phyloP scores from a whole-genome alignment of 2,888 invertebrate genomes.

The Atrina japonica region DNA sequence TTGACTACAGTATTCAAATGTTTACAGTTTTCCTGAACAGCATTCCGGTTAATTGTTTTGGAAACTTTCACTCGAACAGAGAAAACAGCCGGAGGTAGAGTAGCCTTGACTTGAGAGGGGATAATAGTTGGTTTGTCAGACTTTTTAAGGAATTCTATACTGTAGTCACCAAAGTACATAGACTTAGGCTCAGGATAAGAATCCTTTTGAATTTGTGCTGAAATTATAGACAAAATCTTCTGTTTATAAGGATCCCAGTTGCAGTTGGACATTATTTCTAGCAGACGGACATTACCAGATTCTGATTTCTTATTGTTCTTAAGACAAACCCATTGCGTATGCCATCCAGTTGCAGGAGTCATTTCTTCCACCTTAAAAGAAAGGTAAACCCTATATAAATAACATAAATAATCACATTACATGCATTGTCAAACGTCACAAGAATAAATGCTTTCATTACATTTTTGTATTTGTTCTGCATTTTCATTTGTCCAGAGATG shows the following conservation, averaged over 20 bases:
- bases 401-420: too few relatives aligned
- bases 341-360: slow-evolving; percentile 53
- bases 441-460: too few relatives aligned
- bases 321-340: slow-evolving; percentile 72
- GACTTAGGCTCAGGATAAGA: slow-evolving; percentile 55
- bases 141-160: slow-evolving; percentile 68
- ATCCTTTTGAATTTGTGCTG: slow-evolving; percentile 57
- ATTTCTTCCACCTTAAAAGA: background rate
- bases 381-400: background rate
- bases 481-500: too few relatives aligned
- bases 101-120: slow-evolving; percentile 65
- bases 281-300: slow-evolving; percentile 62
- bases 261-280: slow-evolving; percentile 76
- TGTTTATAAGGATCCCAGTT: slow-evolving; percentile 69
- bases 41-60: background rate
- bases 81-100: slow-evolving; percentile 68
- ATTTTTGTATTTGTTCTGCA: too few relatives aligned
- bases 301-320: slow-evolving; percentile 60
- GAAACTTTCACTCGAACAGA: slow-evolving; percentile 68
- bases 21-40: too few relatives aligned
- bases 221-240: slow-evolving; percentile 69
- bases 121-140: slow-evolving; percentile 68
- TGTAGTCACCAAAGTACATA: slow-evolving; percentile 59
- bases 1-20: too few relatives aligned
- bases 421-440: too few relatives aligned